A percentile compares a stretch with the other conserved stretches of the same genome.
Evolutionary conservation across 2,888 invertebrate species (phyloP).

Genomic region (Rutpela maculata): DNA sequence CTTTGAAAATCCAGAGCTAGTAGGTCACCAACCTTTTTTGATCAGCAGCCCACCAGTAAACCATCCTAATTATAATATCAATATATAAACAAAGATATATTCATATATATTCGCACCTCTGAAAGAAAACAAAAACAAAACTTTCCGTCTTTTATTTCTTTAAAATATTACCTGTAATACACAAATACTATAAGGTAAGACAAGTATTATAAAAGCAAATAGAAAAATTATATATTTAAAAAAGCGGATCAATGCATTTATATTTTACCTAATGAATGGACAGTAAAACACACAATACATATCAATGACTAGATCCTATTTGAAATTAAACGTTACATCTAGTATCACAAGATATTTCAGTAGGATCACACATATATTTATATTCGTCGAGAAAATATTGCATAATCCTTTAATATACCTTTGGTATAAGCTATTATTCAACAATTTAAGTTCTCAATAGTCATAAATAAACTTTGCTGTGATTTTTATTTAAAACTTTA

Average conservation of each 20-base stretch:
- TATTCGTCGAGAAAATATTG: slow-evolving; percentile 16
- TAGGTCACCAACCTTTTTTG: no score
- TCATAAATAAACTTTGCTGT: no score
- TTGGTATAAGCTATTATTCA: slow-evolving; percentile 4
- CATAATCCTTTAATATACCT: slow-evolving; percentile 32
- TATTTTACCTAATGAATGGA: slow-evolving; percentile 35
- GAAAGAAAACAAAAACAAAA: background rate
- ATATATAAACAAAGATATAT: no score
- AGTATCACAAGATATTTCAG: slow-evolving; percentile 54
- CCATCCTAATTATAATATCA: no score
- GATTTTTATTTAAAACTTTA: no score
- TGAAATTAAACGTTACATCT: slow-evolving; percentile 52
- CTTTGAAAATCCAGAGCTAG: no score
- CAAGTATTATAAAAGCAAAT: background rate
- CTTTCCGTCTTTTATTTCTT: background rate
- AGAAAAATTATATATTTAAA: slow-evolving; percentile 1
- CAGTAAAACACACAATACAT: slow-evolving; percentile 38
- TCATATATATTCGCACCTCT: background rate
- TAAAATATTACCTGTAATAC: background rate
- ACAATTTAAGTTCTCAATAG: no score
- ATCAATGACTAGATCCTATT: slow-evolving; percentile 53
- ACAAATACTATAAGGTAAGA: background rate
- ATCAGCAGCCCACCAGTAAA: no score
- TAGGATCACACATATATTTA: slow-evolving; percentile 50
- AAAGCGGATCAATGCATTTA: slow-evolving; percentile 39